Base-by-base conservation (phyloP, 2,888 invertebrate genomes). In the Mesoligia furuncula region DNA sequence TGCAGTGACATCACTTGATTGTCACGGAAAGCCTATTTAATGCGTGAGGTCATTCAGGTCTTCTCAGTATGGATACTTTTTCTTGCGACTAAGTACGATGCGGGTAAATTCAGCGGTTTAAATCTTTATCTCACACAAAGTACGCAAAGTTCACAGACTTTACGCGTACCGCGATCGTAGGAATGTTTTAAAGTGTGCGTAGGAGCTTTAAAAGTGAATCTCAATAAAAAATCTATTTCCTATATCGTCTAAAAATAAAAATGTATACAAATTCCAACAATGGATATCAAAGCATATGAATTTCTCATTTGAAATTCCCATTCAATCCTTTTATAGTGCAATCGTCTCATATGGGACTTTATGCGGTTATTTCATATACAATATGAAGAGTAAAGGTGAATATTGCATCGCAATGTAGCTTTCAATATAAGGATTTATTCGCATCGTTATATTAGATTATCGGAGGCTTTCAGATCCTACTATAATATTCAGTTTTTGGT, bases 331-430 rank as follows among this genome's bases (percentile, higher is more conserved):
- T 79, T 72, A 83, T 79, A 75, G 76, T 78, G 51, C 65, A 73
- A 73, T 67, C 75, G 54, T 65, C 73, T 77, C 65, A 67, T 80
- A 36, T 31, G 66, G 68, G 57, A 66, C 78, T 81, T 82, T 76
- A 81, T 85, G 81, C 73, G 71, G 75, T 75, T 79, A 75, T 78
- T 75, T 64, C 64, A 72, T 75, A 75, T 62, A 79, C 57, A 73
- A 72, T 81, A 83, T 77, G 69, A 73, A 76, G 73, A 69, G 83
- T 88, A 82, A 75, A 75, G 11, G 39, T 75, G 75, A 74, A 83
- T 88, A 88, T 87, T 83, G 85, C 79, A 79, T 81, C 48, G 80
- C 73, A 75, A 74, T 82, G 69, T 68, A 76, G 70, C 57, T 62
- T 72, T 75, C 78, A 77, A 78, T 79, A 78, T 45, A 57, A 20